Conservation (phyloP, 2,113 vertebrate genomes). For the Mirounga angustirostris region DNA sequence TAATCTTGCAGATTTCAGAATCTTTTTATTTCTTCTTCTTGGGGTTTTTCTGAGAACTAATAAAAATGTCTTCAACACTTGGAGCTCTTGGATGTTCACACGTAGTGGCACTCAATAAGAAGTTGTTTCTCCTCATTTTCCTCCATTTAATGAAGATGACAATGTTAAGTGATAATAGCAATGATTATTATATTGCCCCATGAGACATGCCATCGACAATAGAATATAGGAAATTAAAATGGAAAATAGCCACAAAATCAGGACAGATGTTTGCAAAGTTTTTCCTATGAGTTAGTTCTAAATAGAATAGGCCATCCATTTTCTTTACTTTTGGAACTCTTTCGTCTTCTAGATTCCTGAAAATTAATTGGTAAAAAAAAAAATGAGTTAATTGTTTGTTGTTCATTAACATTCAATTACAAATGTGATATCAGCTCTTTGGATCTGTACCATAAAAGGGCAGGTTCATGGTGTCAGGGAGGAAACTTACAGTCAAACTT, state of each 20-base stretch:
- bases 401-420: neutral
- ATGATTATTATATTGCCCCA: neutral
- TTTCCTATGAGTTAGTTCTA: constrained; percentile 5
- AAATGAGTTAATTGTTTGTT: neutral
- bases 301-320: neutral
- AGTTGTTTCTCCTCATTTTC: neutral
- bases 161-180: neutral
- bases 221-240: neutral
- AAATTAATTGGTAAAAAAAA: neutral
- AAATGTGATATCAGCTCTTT: neutral
- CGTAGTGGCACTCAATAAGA: neutral
- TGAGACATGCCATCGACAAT: neutral
- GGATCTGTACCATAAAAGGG: neutral
- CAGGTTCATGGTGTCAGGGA: neutral
- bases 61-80: neutral
- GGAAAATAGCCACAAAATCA: neutral
- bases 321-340: neutral
- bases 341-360: constrained; percentile 17
- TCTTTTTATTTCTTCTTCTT: constrained; percentile 32
- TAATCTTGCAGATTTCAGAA: constrained; percentile 42
- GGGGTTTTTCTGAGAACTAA: neutral
- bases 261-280: neutral
- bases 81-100: neutral
- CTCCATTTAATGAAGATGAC: neutral
- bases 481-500: neutral